A percentile compares a stretch with the other conserved stretches of the same genome.
Conservation (phyloP, 1,140 invertebrate genomes). For the Megalonaias nervosa region DNA sequence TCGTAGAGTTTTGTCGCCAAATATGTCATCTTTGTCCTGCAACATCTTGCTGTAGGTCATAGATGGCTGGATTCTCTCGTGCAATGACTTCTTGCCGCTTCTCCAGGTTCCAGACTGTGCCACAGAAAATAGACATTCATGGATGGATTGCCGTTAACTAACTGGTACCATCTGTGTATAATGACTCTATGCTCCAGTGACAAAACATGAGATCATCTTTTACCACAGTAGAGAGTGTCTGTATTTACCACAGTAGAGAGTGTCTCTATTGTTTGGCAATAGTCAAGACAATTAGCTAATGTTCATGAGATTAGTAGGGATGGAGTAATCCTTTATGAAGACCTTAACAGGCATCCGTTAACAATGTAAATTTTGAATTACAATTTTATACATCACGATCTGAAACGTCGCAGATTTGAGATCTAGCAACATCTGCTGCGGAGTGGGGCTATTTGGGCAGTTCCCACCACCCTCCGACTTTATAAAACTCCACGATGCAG, state of each 20-base stretch:
- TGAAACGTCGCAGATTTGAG: no score
- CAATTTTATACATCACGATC: no score
- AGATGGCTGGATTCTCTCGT: conserved; percentile 49
- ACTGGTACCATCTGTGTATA: conserved; percentile 23
- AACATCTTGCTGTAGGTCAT: conserved; percentile 50
- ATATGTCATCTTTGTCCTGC: conserved; percentile 42
- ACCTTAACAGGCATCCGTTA: no score
- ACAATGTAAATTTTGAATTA: no score
- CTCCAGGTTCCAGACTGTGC: conserved; percentile 62
- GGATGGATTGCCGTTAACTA: no score
- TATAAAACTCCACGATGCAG: no score
- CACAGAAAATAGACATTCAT: no score
- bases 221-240: neutral
- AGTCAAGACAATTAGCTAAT: neutral
- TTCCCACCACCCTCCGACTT: no score
- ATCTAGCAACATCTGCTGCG: no score
- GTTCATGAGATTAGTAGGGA: neutral
- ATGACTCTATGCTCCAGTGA: neutral
- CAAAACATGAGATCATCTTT: neutral
- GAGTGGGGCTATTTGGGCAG: no score
- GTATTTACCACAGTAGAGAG: neutral
- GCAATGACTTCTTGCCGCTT: conserved; percentile 34
- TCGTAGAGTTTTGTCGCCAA: conserved; percentile 48
- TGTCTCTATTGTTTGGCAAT: neutral
- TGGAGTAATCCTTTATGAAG: neutral